Base-by-base conservation (phyloP, 2,888 invertebrate species). In the Miltochrista miniata region DNA sequence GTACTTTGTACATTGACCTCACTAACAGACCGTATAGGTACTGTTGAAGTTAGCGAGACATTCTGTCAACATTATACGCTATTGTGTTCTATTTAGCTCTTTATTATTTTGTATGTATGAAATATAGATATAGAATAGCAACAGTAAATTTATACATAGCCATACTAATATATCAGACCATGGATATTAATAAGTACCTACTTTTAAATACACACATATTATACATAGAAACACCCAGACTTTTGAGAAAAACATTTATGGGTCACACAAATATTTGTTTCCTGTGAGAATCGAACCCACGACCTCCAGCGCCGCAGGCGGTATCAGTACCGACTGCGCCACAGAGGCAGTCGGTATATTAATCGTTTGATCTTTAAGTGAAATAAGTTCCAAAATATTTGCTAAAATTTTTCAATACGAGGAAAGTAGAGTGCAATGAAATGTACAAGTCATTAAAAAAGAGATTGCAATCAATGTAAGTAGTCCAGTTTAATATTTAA, bases 401-500 rank as follows among this genome's bases (percentile, higher is more conserved):
- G 18, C 15, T 12, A 24, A 11, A 24, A 35, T 13, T 7, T n/a
- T 35, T 44, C 24, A 36, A 24, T 8, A 29, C 10, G n/a, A 41
- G 31, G 40, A 42, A 45, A 45, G 51, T 37, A 36, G 18, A 44
- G 36, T 35, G 38, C 44, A 56, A 50, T 44, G 51, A 59, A 70
- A 54, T 45, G 48, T 46, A 39, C 29, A 56, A 37, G 47, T 11
- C 54, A 52, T 57, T 39, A 50, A 54, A 30, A 48, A 55, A 47
- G 39, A 59, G 62, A 69, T 72, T 48, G 54, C 47, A 38, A 72
- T 61, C 62, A 45, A 55, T 51, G 29, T n/a, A n/a, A n/a, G n/a
- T 70, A 57, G 38, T 55, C 56, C 64, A 62, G 56, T 59, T 59
- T 57, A 43, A 63, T 61, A 60, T 56, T 71, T 58, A 64, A 60